Evolutionary conservation across 2,797 vertebrate species (phyloP).

Genomic region (Acanthurus leucopareius): DNA sequence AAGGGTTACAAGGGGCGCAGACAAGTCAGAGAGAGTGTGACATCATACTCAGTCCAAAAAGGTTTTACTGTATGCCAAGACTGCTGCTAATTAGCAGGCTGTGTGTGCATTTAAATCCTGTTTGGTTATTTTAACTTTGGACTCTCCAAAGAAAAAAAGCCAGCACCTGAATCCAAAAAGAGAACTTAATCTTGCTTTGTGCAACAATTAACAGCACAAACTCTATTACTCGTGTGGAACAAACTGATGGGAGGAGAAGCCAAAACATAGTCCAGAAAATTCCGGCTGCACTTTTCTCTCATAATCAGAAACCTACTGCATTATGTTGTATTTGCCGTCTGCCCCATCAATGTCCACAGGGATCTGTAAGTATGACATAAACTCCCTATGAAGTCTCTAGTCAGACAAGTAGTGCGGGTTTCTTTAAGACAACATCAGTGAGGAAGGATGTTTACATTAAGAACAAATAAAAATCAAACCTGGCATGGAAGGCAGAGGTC

Average conservation of each 20-base stretch:
- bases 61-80: neutral
- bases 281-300: constrained; percentile 46
- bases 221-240: constrained; percentile 35
- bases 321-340: constrained; percentile 49
- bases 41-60: constrained; percentile 15
- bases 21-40: constrained; percentile 54
- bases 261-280: constrained; percentile 64
- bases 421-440: constrained; percentile 42
- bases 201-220: constrained; percentile 44
- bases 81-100: constrained; percentile 7
- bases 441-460: constrained; percentile 62
- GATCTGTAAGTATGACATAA: constrained; percentile 67
- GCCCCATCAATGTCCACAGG: constrained; percentile 49
- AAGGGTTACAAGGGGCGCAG: constrained; percentile 28
- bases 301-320: constrained; percentile 40
- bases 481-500: constrained; percentile 38
- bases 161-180: constrained; percentile 17
- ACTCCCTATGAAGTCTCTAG: constrained; percentile 41
- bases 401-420: constrained; percentile 52
- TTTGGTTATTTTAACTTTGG: neutral
- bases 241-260: constrained; percentile 40
- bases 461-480: constrained; percentile 57
- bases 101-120: constrained; percentile 9
- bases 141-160: constrained; percentile 2
- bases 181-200: constrained; percentile 24